Evolutionary conservation across 2,888 invertebrate species (phyloP).

Genomic region (Oscheius onirici): DNA sequence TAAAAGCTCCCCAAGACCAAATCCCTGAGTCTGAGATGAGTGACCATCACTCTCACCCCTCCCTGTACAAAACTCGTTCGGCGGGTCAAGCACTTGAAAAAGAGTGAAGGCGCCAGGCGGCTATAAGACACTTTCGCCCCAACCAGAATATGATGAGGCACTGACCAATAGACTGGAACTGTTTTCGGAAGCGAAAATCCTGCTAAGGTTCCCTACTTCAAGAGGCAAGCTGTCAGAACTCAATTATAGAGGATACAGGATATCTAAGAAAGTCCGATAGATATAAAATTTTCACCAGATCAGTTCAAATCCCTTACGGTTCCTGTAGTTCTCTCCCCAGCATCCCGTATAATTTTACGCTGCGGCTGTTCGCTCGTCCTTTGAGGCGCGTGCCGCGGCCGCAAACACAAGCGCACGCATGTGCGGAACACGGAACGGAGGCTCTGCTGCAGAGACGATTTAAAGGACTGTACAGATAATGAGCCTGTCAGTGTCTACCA

Average conservation of each 20-base stretch:
- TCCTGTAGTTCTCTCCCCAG: constrained; percentile 1
- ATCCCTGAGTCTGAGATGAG: too few relatives aligned
- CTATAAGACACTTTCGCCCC: not conserved
- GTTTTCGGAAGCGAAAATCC: not conserved
- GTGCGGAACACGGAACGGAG: constrained; percentile 24
- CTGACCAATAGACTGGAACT: too few relatives aligned
- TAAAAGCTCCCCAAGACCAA: too few relatives aligned
- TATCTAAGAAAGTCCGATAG: too few relatives aligned
- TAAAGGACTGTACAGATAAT: too few relatives aligned
- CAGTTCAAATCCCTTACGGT: too few relatives aligned
- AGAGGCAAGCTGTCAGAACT: too few relatives aligned
- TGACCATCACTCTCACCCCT: too few relatives aligned
- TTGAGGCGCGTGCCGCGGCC: constrained; percentile 30
- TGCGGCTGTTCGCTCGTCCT: constrained; percentile 18
- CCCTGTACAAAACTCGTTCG: constrained; percentile 7
- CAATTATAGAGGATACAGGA: too few relatives aligned
- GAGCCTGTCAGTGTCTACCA: too few relatives aligned
- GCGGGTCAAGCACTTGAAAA: constrained; percentile 28
- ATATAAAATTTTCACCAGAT: too few relatives aligned
- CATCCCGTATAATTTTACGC: constrained; percentile 15
- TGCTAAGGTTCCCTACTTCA: too few relatives aligned
- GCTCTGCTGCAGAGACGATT: not conserved
- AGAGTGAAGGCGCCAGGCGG: constrained; percentile 16
- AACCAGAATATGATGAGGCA: not conserved
- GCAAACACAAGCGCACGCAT: constrained; percentile 19